phyloP scores from a whole-genome alignment of 30 jellyfish, hydroid and myxozoan genomes.

The Calvadosia cruxmelitensis region DNA sequence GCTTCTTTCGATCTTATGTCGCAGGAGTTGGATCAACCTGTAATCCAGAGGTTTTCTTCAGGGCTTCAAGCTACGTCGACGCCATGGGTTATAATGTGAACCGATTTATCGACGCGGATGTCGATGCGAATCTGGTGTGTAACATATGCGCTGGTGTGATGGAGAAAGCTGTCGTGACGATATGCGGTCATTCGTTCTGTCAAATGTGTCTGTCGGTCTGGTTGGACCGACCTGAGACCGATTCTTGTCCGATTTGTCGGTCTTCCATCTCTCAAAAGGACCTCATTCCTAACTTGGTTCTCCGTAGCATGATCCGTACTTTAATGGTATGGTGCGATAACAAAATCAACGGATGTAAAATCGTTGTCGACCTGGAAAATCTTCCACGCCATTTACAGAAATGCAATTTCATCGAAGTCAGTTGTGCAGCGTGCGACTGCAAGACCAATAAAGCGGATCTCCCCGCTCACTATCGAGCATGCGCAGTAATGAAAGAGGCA shows the following conservation, averaged over 20 bases:
- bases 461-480: constrained; percentile 48
- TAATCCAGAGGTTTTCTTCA: too few species aligned
- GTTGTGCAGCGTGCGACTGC: constrained; percentile 68
- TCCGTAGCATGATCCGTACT: constrained; percentile 56
- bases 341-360: constrained; percentile 60
- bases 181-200: constrained; percentile 88
- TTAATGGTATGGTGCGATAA: constrained; percentile 78
- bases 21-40: too few species aligned
- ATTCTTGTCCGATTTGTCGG: constrained; percentile 84
- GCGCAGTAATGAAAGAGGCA: constrained; percentile 49
- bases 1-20: too few species aligned
- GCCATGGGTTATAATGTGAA: constrained; percentile 80
- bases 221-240: constrained; percentile 75
- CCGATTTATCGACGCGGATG: constrained; percentile 38
- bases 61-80: too few species aligned
- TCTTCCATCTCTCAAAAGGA: constrained; percentile 53
- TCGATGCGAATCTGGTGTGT: constrained; percentile 73
- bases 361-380: constrained; percentile 61
- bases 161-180: constrained; percentile 77
- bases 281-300: constrained; percentile 64
- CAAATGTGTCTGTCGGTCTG: constrained; percentile 70
- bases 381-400: constrained; percentile 34
- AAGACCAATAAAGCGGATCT: constrained; percentile 47
- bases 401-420: constrained; percentile 78
- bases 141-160: constrained; percentile 83